Conservation (phyloP, 1,140 invertebrate species). For the Venustaconcha ellipsiformis region DNA sequence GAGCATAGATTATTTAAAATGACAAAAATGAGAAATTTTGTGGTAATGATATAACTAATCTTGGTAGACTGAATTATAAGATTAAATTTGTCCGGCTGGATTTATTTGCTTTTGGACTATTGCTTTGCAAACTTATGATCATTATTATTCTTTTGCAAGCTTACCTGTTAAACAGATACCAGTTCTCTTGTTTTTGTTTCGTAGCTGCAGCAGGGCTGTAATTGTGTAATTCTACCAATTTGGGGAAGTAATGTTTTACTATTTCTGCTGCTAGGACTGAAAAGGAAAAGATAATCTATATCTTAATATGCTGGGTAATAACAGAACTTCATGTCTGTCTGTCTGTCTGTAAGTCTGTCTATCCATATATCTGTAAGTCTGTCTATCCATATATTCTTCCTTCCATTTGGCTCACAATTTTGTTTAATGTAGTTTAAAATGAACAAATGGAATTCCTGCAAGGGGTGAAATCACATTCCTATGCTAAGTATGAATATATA, state of each 20-base stretch:
- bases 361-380: not conserved
- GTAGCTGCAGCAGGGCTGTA: constrained; percentile 53
- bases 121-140: too few relatives aligned
- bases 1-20: too few relatives aligned
- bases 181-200: constrained; percentile 66
- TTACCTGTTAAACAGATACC: constrained; percentile 66
- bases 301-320: not conserved
- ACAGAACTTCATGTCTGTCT: not conserved
- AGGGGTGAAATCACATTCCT: not conserved
- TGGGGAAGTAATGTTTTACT: constrained; percentile 65
- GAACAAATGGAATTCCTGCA: not conserved
- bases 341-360: too few relatives aligned
- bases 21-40: too few relatives aligned
- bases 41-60: too few relatives aligned
- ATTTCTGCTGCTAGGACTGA: constrained; percentile 67
- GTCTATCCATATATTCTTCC: not conserved
- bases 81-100: too few relatives aligned
- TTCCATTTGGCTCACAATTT: not conserved
- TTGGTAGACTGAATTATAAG: too few relatives aligned
- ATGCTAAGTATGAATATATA: not conserved
- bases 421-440: not conserved
- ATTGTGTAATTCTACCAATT: constrained; percentile 66
- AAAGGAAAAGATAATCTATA: constrained; percentile 10
- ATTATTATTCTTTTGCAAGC: not conserved
- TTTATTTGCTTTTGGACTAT: too few relatives aligned